These are phyloP conservation scores for Emydocephalus ijimae DNA, from an alignment of 2,113 vertebrate genomes.

Conservation along the genomic window DNA sequence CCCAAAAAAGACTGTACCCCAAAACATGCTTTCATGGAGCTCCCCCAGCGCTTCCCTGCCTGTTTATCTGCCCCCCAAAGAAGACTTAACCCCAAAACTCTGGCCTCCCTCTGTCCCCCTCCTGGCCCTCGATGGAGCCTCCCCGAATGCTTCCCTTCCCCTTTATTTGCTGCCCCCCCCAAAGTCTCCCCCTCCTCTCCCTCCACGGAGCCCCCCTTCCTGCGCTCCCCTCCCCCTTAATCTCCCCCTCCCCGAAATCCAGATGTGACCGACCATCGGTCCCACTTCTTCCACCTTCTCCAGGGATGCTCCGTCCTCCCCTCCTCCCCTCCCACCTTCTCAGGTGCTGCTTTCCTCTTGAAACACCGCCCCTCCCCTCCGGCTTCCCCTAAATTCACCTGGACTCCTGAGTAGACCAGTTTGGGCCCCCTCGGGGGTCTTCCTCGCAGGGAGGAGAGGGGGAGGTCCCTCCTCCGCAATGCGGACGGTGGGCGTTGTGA, in stretches of 20 bases:
- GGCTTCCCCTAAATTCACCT: background rate
- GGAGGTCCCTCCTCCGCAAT: background rate
- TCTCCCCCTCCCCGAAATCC: background rate
- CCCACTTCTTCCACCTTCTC: background rate
- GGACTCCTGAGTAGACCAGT: background rate
- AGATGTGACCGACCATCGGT: accelerated
- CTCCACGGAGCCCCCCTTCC: background rate
- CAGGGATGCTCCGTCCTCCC: background rate
- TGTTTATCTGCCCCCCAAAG: no score
- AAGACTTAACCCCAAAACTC: no score
- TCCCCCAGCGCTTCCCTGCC: no score
- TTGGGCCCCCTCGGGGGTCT: background rate
- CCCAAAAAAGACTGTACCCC: no score
- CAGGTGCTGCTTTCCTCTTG: background rate
- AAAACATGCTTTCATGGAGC: no score
- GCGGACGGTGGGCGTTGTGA: background rate
- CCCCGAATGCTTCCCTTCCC: no score
- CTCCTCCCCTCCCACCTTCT: no score
- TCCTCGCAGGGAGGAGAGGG: background rate
- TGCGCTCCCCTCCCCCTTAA: background rate
- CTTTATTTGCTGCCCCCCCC: no score
- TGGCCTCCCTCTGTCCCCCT: no score
- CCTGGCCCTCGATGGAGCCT: no score
- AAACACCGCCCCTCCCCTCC: no score
- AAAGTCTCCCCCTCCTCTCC: no score